phyloP scores from a whole-genome alignment of 2,797 vertebrate genomes.

The Clarias laeviceps region DNA sequence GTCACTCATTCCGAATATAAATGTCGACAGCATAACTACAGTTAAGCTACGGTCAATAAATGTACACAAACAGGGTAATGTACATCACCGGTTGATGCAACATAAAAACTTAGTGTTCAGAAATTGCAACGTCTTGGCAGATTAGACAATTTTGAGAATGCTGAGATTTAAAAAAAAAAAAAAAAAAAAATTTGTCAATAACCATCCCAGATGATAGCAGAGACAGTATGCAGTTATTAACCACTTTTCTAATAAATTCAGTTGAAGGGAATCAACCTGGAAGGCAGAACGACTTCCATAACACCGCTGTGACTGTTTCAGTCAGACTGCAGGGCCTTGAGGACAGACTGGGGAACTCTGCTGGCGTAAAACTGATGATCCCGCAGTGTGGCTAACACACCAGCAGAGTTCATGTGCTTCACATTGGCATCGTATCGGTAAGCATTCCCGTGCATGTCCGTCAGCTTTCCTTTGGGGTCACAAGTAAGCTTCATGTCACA shows the following conservation, averaged over 20 bases:
- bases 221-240: neutral
- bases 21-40: neutral
- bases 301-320: slow-evolving; percentile 4
- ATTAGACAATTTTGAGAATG: neutral
- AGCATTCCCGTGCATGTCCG: slow-evolving; percentile 87
- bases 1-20: neutral
- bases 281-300: neutral
- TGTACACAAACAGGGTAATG: neutral
- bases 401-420: slow-evolving; percentile 94
- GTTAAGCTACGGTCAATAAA: neutral
- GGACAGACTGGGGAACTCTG: slow-evolving; percentile 84
- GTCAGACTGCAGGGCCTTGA: slow-evolving; percentile 75
- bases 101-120: neutral
- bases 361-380: slow-evolving; percentile 89
- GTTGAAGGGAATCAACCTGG: neutral
- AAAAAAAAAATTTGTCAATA: neutral
- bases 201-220: neutral
- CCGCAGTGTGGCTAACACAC: slow-evolving; percentile 87
- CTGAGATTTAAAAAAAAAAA: neutral
- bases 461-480: slow-evolving; percentile 82
- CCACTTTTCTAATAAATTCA: neutral
- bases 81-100: neutral
- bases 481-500: neutral
- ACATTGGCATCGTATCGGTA: slow-evolving; percentile 88
- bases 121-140: neutral